Evolutionary conservation across 2,113 vertebrate species (phyloP).

Genomic region (Pluvianellus socialis): DNA sequence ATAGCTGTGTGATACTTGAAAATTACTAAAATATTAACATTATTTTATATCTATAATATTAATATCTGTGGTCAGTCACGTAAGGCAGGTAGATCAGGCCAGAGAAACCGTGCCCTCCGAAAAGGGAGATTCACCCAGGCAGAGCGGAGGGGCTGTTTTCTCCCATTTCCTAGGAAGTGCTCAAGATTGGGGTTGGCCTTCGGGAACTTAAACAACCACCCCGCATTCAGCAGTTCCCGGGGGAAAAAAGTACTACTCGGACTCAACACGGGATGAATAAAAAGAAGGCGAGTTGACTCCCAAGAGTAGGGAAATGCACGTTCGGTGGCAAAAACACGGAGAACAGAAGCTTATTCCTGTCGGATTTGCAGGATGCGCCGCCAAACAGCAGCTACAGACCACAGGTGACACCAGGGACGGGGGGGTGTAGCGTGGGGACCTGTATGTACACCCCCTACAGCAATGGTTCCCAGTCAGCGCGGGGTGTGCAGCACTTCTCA

Average conservation of each 20-base stretch:
- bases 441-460: accelerated
- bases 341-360: not conserved
- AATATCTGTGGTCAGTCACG: not conserved
- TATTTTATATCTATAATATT: too few relatives aligned
- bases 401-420: not conserved
- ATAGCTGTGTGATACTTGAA: not conserved
- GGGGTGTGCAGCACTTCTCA: accelerated
- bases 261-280: not conserved
- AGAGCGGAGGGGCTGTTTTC: not conserved
- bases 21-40: not conserved
- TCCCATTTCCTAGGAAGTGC: not conserved
- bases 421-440: accelerated
- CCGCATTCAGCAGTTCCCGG: not conserved
- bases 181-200: not conserved
- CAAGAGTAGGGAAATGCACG: accelerated
- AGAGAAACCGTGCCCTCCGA: not conserved
- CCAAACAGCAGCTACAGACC: not conserved
- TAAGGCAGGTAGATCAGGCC: not conserved
- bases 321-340: not conserved
- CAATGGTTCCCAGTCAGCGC: not conserved
- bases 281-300: not conserved
- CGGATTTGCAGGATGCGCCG: not conserved
- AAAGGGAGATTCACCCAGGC: not conserved
- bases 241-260: not conserved
- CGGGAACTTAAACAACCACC: not conserved